phyloP scores from a whole-genome alignment of 2,113 vertebrate species.

The Zapornia atra region DNA sequence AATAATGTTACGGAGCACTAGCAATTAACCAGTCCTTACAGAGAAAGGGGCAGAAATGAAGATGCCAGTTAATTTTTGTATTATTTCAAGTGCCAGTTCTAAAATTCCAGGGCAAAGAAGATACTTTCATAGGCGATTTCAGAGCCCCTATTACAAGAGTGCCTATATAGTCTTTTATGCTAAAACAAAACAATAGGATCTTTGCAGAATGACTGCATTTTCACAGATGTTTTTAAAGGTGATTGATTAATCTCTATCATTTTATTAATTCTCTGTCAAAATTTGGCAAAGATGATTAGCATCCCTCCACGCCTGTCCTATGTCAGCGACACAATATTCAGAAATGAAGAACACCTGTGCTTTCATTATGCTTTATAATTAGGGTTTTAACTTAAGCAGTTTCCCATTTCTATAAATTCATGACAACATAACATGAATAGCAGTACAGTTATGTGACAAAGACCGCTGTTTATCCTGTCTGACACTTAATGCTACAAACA shows the following conservation, averaged over 20 bases:
- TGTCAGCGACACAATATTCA: background rate
- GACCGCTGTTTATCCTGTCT: background rate
- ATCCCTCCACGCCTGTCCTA: background rate
- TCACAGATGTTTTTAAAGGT: background rate
- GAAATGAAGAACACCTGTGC: background rate
- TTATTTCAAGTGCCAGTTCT: background rate
- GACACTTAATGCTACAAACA: background rate
- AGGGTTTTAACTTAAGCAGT: background rate
- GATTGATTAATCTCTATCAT: background rate
- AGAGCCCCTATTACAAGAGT: background rate
- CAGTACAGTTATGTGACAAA: background rate
- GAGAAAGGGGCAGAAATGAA: background rate
- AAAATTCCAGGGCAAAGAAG: background rate
- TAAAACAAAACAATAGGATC: background rate
- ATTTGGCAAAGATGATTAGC: background rate
- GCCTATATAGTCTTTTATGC: background rate
- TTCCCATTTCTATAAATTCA: background rate
- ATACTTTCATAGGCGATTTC: background rate
- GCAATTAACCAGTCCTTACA: background rate
- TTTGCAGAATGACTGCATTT: background rate
- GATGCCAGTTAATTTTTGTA: background rate
- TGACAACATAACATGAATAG: background rate
- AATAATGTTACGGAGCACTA: background rate
- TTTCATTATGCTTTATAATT: background rate
- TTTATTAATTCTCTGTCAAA: background rate